Evolutionary conservation across 2,797 vertebrate species (phyloP), one percentile per base, ranked within the genome.

Genomic region (Austrolebias charrua): DNA sequence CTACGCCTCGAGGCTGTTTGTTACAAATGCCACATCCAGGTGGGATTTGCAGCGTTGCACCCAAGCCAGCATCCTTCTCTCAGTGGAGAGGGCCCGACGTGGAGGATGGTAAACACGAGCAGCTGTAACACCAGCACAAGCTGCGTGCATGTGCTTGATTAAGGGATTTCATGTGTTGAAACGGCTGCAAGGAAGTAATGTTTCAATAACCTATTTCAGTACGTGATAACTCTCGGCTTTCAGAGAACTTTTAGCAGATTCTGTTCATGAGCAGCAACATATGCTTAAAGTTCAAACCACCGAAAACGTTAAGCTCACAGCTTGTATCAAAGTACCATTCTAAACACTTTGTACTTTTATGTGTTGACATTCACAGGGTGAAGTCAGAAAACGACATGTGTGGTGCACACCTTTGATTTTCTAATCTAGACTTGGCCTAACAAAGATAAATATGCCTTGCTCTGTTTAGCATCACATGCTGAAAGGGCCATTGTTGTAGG

Each of bases 21-120:
- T 87, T 86, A 84, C 82, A 86, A 91, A 91, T 84, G 86, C 81
- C 86, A 90, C 78, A 88, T 88, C 87, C 91, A 91, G 89, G 88
- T 90, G 92, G 91, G 91, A 92, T 90, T 92, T 87, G 80, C 68
- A 75, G 75, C 78, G 82, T 74, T 84, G 82, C 79, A 87, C 89
- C 86, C 87, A 52, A 76, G 85, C 84, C 86, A 85, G 81, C 76
- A 65, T 86, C 82, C 75, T 82, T 84, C 82, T 89, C 88, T 90
- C 89, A 86, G 83, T 87, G 86, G 91, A 86, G 89, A 90, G 85
- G 84, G 90, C 87, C 88, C 52, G 78, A 84, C 86, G 90, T 85
- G 83, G 62, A 88, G 71, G 80, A 79, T 88, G 89, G 90, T 92
- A 93, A 92, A 92, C 90, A 92, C 68, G 85, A 84, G 80, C 80